Base-by-base conservation (phyloP, 1,140 invertebrate genomes). In the Helicoverpa zea region DNA sequence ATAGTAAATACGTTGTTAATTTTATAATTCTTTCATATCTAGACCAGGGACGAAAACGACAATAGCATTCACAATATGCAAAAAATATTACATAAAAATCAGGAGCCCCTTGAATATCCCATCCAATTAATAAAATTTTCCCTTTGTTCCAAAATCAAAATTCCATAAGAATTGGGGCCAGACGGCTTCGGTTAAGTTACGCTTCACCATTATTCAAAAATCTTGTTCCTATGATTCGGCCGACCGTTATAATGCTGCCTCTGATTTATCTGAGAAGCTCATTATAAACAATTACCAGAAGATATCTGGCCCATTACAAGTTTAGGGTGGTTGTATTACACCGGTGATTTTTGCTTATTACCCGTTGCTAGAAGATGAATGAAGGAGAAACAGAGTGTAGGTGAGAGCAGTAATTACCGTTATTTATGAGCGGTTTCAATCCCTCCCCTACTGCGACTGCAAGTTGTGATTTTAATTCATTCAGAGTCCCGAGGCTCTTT, bases 401-500 rank as follows among this genome's bases (percentile, higher is more conserved):
- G 81, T 68, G 54, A 58, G 54, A 79, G 51, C 64, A 79, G 79
- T 92, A 92, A 92, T 91, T 92, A 91, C 84, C 80, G 85, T 92
- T 91, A 94, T 94, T 93, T 94, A 93, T 94, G 88, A 89, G 91
- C 88, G 89, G 91, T 91, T 89, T 89, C 83, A 72, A 87, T 84
- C 86, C 87, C 89, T 86, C 86, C 83, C 84, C 72, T 12, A 81
- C 81, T 86, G 81, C 87, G 89, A 90, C 86, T 92, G 91, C 91
- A 93, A 89, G 87, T 91, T 89, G 90, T 90, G 89, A 91, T 92
- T 92, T 94, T 90, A 93, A 91, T 92, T 93, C 90, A 93, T 94
- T 91, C 85, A 76, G 83, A 87, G 83, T 84, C 86, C 86, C 81
- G 79, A 73, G 79, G 90, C 92, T 89, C 90, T 92, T 92, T 92